Percentiles rank a stretch among this genome's conserved stretches.
phyloP scores from a whole-genome alignment of 2,797 vertebrate genomes.

The Nyctalus aviator region DNA sequence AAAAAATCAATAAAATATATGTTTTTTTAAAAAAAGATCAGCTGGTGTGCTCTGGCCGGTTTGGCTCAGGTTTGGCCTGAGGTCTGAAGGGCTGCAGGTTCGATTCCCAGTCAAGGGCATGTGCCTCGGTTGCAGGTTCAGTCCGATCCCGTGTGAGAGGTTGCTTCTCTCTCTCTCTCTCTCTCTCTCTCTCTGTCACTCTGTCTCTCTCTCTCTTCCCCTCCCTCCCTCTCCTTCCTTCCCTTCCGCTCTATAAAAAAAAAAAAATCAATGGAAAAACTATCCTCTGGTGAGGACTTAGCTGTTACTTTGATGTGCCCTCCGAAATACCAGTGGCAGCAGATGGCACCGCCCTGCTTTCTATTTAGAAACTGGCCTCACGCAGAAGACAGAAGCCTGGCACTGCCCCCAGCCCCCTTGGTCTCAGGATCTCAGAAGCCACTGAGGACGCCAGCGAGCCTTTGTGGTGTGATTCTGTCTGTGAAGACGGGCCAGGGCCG shows the following conservation, averaged over 20 bases:
- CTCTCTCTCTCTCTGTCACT: too few relatives aligned
- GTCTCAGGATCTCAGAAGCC: background rate
- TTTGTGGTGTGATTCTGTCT: background rate
- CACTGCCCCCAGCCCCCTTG: background rate
- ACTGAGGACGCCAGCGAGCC: background rate
- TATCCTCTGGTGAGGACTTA: too few relatives aligned
- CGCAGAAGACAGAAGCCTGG: background rate
- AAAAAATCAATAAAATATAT: too few relatives aligned
- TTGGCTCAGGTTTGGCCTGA: background rate
- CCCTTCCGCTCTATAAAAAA: too few relatives aligned
- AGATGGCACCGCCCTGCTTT: slow-evolving; percentile 12
- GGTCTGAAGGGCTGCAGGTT: background rate
- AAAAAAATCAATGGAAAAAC: too few relatives aligned
- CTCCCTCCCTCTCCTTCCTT: too few relatives aligned
- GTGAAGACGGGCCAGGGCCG: background rate
- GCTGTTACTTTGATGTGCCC: background rate
- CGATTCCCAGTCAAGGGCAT: background rate
- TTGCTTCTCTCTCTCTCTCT: background rate
- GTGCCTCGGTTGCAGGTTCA: background rate
- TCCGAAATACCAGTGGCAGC: background rate
- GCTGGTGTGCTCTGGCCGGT: background rate
- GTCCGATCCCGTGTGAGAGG: background rate
- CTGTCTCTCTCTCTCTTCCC: background rate
- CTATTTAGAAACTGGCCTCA: background rate
- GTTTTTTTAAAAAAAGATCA: background rate